Conservation (phyloP, 2,113 vertebrate genomes). For the Trachemys scripta region DNA sequence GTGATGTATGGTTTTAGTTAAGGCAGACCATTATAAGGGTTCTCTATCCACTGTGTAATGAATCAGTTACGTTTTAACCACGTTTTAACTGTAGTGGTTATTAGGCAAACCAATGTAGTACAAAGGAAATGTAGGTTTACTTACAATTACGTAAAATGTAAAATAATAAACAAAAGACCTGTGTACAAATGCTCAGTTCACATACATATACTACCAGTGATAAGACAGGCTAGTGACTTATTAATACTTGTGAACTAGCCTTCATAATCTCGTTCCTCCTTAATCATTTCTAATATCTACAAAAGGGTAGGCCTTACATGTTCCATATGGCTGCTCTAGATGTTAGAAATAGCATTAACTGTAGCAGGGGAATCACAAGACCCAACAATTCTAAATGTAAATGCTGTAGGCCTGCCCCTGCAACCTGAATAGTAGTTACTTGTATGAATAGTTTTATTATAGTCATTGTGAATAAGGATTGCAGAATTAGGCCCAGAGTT, state of each 20-base stretch:
- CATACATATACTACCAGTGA: neutral
- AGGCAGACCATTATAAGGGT: neutral
- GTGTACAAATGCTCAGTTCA: neutral
- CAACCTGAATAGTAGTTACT: neutral
- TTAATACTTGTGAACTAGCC: neutral
- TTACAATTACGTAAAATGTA: neutral
- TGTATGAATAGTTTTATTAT: neutral
- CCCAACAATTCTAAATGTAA: neutral
- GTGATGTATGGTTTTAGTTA: neutral
- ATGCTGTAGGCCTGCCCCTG: neutral
- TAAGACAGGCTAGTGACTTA: neutral
- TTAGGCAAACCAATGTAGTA: neutral
- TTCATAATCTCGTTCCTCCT: neutral
- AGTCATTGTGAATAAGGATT: neutral
- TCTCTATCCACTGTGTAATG: neutral
- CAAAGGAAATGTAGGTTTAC: neutral
- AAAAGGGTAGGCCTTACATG: neutral
- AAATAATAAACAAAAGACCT: neutral
- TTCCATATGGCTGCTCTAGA: neutral
- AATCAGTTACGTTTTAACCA: neutral
- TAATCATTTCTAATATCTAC: neutral
- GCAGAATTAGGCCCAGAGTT: neutral
- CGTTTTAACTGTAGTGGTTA: accelerated
- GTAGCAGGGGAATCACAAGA: neutral
- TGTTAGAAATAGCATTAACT: neutral